A percentile compares a stretch with the other conserved stretches of the same genome.
phyloP scores from a whole-genome alignment of 2,797 vertebrate species.

The Yasuhikotakia modesta region DNA sequence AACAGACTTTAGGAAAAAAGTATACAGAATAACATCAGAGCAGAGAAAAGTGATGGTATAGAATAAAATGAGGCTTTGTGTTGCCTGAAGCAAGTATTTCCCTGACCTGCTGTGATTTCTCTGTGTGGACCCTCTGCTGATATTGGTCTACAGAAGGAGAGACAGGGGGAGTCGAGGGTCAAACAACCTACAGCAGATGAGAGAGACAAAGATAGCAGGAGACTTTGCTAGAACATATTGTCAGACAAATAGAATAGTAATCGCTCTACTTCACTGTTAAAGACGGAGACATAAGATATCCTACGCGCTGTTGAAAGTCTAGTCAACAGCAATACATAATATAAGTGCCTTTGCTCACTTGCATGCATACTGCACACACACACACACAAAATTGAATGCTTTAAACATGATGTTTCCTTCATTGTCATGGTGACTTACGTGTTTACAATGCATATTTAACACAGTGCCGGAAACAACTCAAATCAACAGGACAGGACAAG shows the following conservation, averaged over 20 bases:
- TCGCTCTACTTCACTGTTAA: neutral
- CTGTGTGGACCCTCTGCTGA: slow-evolving; percentile 25
- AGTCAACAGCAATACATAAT: neutral
- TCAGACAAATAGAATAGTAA: slow-evolving; percentile 17
- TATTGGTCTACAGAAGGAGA: slow-evolving; percentile 27
- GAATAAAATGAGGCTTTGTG: slow-evolving; percentile 27
- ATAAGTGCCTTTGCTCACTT: too few relatives aligned
- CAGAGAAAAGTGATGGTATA: slow-evolving; percentile 15
- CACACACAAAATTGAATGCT: neutral
- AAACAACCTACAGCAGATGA: slow-evolving; percentile 17
- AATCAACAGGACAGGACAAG: neutral
- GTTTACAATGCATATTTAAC: neutral
- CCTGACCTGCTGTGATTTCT: slow-evolving; percentile 31
- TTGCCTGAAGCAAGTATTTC: slow-evolving; percentile 32
- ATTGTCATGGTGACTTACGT: neutral
- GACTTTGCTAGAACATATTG: slow-evolving; percentile 24
- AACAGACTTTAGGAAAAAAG: slow-evolving; percentile 21
- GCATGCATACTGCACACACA: too few relatives aligned
- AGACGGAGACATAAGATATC: neutral
- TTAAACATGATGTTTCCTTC: neutral
- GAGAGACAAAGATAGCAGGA: slow-evolving; percentile 10
- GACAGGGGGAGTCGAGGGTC: neutral
- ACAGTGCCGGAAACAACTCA: neutral
- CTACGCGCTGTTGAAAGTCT: neutral
- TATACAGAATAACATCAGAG: neutral